Evolutionary conservation across 2,888 invertebrate species (phyloP).

Genomic region (Agelastica alni): DNA sequence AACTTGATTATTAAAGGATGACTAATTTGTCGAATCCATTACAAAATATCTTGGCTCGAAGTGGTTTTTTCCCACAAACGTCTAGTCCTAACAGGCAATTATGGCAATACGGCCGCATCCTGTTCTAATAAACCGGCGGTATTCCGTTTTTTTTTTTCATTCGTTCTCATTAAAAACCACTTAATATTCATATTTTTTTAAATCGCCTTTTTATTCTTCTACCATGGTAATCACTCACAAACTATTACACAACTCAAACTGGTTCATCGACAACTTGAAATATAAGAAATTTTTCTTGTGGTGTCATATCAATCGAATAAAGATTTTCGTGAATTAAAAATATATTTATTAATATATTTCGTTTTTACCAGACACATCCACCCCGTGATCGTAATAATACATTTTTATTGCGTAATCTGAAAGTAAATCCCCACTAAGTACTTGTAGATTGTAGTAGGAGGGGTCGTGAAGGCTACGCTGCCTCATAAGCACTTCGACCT

Average conservation of each 20-base stretch:
- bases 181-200: constrained; percentile 24
- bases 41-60: constrained; percentile 4
- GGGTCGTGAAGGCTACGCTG: too few species aligned
- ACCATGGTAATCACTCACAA: constrained; percentile 20
- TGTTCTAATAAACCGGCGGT: constrained; percentile 6
- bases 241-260: constrained; percentile 13
- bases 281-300: not conserved
- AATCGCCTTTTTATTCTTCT: constrained; percentile 12
- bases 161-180: constrained; percentile 25
- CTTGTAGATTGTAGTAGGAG: too few species aligned
- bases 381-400: too few species aligned
- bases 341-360: too few species aligned
- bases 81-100: constrained; percentile 9
- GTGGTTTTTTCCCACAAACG: constrained; percentile 12
- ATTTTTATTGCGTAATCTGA: too few species aligned
- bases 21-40: constrained; percentile 11
- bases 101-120: constrained; percentile 8
- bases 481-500: too few species aligned
- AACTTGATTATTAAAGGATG: constrained; percentile 9
- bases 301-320: too few species aligned
- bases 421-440: too few species aligned
- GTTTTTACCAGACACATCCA: too few species aligned
- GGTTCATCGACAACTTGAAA: constrained; percentile 11
- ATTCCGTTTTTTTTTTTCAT: constrained; percentile 10
- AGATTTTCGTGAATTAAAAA: too few species aligned